Conservation (phyloP, 2,113 vertebrate genomes). For the Gasterosteus nipponicus region DNA sequence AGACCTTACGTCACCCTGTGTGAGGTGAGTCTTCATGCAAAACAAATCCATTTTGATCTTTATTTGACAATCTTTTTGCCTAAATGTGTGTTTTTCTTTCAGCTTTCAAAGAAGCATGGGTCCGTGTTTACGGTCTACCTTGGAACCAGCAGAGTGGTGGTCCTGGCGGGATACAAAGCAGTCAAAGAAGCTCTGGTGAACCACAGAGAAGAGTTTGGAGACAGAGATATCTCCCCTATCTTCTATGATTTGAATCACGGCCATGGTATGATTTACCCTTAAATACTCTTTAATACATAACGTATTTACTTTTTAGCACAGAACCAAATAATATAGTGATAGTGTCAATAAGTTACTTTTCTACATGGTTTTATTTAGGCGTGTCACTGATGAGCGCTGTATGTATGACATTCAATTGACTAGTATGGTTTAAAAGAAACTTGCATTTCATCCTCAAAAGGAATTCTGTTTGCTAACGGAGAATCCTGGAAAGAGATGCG, state of each 20-base stretch:
- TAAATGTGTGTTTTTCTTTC: neutral
- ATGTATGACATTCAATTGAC: neutral
- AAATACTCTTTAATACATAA: neutral
- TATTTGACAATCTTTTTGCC: neutral
- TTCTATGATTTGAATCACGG: conserved; percentile 70
- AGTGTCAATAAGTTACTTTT: neutral
- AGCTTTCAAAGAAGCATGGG: conserved; percentile 87
- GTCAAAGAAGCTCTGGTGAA: conserved; percentile 84
- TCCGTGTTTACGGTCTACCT: conserved; percentile 84
- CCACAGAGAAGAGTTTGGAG: conserved; percentile 84
- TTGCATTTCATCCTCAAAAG: conserved; percentile 32
- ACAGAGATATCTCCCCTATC: conserved; percentile 75
- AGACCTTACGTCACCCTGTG: conserved; percentile 57
- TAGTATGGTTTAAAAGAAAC: neutral
- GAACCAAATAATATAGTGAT: neutral
- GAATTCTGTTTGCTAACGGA: conserved; percentile 71
- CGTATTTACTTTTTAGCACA: neutral
- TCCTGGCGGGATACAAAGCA: conserved; percentile 83
- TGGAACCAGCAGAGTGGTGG: conserved; percentile 81
- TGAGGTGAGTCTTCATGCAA: conserved; percentile 47
- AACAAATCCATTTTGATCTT: neutral
- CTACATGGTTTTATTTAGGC: neutral
- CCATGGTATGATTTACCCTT: conserved; percentile 73
- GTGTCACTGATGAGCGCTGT: neutral
- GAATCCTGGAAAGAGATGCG: conserved; percentile 75